phyloP scores from a whole-genome alignment of 2,113 vertebrate genomes.

The Orientallactaga bullata region DNA sequence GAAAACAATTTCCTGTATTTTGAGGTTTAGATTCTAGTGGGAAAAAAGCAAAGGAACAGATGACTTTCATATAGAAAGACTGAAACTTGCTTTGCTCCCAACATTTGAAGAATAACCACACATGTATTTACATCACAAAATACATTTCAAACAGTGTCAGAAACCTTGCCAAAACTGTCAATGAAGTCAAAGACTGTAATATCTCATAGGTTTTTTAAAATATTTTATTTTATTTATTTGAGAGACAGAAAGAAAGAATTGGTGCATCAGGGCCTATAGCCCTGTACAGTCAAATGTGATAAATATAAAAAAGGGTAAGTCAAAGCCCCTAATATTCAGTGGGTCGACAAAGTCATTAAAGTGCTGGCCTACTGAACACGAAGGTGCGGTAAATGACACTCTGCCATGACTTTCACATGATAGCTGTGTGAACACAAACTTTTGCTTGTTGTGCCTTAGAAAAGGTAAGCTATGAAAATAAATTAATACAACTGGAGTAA shows the following conservation, averaged over 20 bases:
- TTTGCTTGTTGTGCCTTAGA: neutral
- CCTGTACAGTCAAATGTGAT: neutral
- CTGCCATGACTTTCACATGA: neutral
- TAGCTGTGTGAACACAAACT: slow-evolving; percentile 13
- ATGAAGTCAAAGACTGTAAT: neutral
- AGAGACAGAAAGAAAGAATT: too few relatives aligned
- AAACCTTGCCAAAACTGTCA: neutral
- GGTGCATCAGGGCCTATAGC: too few relatives aligned
- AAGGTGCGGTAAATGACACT: neutral
- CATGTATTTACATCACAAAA: slow-evolving; percentile 6
- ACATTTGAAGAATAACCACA: neutral
- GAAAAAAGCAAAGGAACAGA: neutral
- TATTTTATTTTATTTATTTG: too few relatives aligned
- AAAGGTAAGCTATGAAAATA: slow-evolving; percentile 39
- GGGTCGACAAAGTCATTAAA: neutral
- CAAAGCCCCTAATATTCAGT: neutral
- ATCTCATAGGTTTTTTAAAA: neutral
- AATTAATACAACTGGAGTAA: slow-evolving; percentile 23
- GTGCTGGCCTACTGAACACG: neutral
- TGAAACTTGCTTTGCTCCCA: neutral
- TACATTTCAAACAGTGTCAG: neutral
- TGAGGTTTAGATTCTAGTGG: neutral
- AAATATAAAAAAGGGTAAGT: neutral
- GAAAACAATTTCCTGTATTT: neutral
- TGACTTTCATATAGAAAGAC: neutral